A percentile compares a stretch with the other conserved stretches of the same genome.
Conservation (phyloP, 2,888 invertebrate species). For the Tiphia femorata region DNA sequence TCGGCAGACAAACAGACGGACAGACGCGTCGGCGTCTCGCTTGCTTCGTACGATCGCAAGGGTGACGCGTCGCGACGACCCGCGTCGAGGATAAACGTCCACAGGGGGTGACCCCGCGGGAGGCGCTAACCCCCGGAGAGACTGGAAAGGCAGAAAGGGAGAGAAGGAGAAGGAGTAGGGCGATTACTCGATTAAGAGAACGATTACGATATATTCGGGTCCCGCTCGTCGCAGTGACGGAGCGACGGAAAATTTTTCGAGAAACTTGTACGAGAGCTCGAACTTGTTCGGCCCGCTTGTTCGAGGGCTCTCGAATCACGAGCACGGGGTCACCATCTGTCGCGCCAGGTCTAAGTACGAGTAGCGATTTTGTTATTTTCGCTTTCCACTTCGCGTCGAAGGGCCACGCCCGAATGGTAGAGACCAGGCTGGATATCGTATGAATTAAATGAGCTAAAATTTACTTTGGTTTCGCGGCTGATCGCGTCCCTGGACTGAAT, state of each 20-base stretch:
- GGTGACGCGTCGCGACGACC: no score
- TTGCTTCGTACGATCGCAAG: no score
- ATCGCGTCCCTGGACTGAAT: no score
- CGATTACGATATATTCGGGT: constrained; percentile 64
- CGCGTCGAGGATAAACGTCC: constrained; percentile 27
- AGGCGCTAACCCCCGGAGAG: constrained; percentile 25
- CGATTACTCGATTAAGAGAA: constrained; percentile 52
- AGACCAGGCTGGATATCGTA: neutral
- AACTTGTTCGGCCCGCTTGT: neutral
- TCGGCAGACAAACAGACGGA: no score
- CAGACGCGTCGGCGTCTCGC: no score
- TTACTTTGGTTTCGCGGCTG: constrained; percentile 48
- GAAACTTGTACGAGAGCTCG: constrained; percentile 6
- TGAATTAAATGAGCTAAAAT: constrained; percentile 20
- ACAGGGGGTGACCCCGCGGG: constrained; percentile 30
- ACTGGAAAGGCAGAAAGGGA: constrained; percentile 12
- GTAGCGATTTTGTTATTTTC: no score
- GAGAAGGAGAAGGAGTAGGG: constrained; percentile 25
- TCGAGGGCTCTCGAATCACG: no score
- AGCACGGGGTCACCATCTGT: no score
- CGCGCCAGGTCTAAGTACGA: no score
- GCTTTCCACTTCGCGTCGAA: no score
- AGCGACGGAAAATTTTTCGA: constrained; percentile 16
- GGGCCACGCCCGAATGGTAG: no score
- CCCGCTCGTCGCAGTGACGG: constrained; percentile 38